These are phyloP conservation scores for Caenorhabditis parvicauda DNA, from an alignment of 2,888 invertebrate species.

Conservation along the genomic window DNA sequence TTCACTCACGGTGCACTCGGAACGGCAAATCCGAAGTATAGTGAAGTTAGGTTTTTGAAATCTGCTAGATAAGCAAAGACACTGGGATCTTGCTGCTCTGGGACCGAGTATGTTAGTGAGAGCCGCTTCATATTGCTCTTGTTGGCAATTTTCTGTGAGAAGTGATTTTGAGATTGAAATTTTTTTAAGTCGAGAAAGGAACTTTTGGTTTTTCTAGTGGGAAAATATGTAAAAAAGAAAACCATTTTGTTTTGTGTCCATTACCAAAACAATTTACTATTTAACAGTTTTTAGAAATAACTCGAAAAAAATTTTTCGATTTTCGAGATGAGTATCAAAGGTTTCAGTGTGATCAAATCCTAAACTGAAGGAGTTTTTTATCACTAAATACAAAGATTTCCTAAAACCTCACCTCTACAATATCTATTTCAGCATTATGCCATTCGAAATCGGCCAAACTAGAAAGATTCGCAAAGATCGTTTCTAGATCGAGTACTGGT, in stretches of 20 bases:
- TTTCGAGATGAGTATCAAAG: too few relatives aligned
- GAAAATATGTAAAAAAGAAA: too few relatives aligned
- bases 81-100: constrained; percentile 2
- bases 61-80: constrained; percentile 8
- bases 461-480: too few relatives aligned
- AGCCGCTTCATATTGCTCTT: constrained; percentile 12
- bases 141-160: constrained; percentile 13
- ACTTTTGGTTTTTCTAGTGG: too few relatives aligned
- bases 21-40: constrained; percentile 27
- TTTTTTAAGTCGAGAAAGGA: too few relatives aligned
- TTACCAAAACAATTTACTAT: too few relatives aligned
- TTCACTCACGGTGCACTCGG: constrained; percentile 17
- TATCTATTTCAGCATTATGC: constrained; percentile 20
- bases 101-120: constrained; percentile 11
- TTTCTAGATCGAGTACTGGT: neutral
- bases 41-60: constrained; percentile 15
- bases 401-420: constrained; percentile 7
- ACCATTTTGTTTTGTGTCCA: too few relatives aligned
- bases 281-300: too few relatives aligned
- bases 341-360: too few relatives aligned
- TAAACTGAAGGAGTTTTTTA: too few relatives aligned
- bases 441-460: constrained; percentile 24
- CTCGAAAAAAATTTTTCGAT: too few relatives aligned
- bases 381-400: too few relatives aligned
- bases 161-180: neutral